These are phyloP conservation scores for Lacanobia wlatinum DNA, from an alignment of 2,888 invertebrate species.

Conservation along the genomic window DNA sequence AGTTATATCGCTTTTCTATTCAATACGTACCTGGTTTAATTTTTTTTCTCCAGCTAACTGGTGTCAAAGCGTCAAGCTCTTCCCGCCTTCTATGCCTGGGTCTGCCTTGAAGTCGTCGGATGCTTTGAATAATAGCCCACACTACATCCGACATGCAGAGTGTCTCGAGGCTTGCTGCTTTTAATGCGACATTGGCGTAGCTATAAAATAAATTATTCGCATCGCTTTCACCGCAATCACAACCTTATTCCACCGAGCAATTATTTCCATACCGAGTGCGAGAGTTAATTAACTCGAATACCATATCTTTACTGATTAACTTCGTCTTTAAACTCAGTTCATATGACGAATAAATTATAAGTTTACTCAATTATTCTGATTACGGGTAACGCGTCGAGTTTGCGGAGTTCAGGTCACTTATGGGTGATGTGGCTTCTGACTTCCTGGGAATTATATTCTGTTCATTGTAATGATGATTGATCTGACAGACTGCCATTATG, in stretches of 20 bases:
- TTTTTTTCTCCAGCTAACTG: too few species aligned
- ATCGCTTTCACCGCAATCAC: constrained; percentile 29
- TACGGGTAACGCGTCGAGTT: constrained; percentile 50
- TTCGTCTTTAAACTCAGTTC: constrained; percentile 72
- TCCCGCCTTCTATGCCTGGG: background rate
- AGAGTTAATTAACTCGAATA: constrained; percentile 80
- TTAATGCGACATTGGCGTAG: background rate
- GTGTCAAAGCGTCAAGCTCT: background rate
- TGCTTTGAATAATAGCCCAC: background rate
- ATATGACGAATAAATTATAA: constrained; percentile 70
- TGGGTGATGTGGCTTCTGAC: constrained; percentile 23
- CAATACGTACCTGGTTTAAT: too few species aligned
- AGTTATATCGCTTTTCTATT: too few species aligned
- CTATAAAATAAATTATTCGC: constrained; percentile 28
- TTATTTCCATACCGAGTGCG: constrained; percentile 76
- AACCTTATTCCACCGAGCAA: constrained; percentile 66
- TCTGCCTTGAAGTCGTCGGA: background rate
- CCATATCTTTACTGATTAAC: constrained; percentile 80
- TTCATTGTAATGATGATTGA: background rate
- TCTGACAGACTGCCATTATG: background rate
- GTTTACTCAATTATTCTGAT: constrained; percentile 64
- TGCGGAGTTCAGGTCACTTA: constrained; percentile 37
- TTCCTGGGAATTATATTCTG: constrained; percentile 8
- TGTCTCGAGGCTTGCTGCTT: background rate
- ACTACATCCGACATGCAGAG: background rate